Evolutionary conservation across 2,797 vertebrate species (phyloP).

Genomic region (Halcyon smyrnensis): DNA sequence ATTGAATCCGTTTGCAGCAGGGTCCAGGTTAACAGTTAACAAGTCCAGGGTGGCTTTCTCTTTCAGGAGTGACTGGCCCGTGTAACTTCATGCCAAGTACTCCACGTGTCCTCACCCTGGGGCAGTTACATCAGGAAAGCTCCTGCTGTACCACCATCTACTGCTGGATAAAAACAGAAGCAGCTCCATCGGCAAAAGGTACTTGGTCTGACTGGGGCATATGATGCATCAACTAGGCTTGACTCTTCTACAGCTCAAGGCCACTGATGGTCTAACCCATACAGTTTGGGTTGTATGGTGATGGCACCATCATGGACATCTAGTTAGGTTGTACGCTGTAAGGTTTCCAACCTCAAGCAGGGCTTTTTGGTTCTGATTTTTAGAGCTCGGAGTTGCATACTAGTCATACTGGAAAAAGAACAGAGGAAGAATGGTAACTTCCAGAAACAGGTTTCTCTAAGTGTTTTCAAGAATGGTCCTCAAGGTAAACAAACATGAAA

Average conservation of each 20-base stretch:
- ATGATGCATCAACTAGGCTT: rapidly evolving
- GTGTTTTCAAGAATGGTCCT: neutral
- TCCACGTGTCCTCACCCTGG: neutral
- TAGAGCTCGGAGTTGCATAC: neutral
- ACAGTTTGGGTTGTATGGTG: too few relatives aligned
- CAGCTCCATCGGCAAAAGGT: rapidly evolving
- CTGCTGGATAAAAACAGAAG: neutral
- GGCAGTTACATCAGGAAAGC: neutral
- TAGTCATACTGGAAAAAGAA: neutral
- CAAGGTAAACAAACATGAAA: neutral
- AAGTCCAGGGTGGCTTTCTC: neutral
- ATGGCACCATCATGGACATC: neutral
- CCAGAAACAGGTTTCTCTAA: neutral
- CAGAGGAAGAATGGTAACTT: neutral
- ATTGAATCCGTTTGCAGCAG: neutral
- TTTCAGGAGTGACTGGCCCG: rapidly evolving
- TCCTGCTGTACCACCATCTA: neutral
- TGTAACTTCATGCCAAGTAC: neutral
- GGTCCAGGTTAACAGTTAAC: too few relatives aligned
- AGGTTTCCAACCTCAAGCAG: neutral
- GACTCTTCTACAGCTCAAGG: neutral
- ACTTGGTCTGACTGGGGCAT: neutral
- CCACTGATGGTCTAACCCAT: rapidly evolving
- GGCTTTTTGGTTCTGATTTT: neutral
- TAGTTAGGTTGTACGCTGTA: neutral